Evolutionary conservation across 1,140 invertebrate genomes (phyloP), one percentile per base, ranked within the genome.

Genomic region (Sminthurinus signatus): DNA sequence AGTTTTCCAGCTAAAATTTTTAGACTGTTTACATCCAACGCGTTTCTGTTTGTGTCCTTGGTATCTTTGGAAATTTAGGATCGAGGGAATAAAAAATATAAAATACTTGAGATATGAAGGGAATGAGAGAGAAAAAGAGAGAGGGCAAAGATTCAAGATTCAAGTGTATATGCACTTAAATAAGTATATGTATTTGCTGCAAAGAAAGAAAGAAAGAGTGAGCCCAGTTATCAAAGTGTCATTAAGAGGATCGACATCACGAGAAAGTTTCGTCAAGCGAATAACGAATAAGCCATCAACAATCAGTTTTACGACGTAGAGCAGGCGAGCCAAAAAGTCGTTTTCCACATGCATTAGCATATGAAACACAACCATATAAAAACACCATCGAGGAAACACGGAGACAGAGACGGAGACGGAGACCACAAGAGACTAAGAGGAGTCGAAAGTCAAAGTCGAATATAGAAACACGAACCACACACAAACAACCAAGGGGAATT

Each of bases 161-260:
- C n/a, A 42, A 36, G 54, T 48, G 44, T 48, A 23, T 19, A 48
- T 19, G 19, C 4, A 48, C 4, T 48, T 8, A n/a, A n/a, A n/a
- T n/a, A n/a, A n/a, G n/a, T n/a, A n/a, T n/a, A n/a, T n/a, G n/a
- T n/a, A n/a, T n/a, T n/a, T n/a, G n/a, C n/a, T n/a, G n/a, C 44
- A 48, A 19, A 48, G 44, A n/a, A 8, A 48, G 4, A 23, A n/a
- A 5, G 44, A 48, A 48, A 8, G n/a, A n/a, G n/a, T 14, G 15
- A 55, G 54, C 54, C 54, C 57, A 60, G 63, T 65, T 59, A 65
- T 65, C 63, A 65, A 65, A 65, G 57, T 65, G 63, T 65, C 63
- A 65, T 65, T 65, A 65, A 51, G 64, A 28, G 46, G 58, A 65
- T 42, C 27, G 61, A 64, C 51, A 64, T 58, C 42, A 58, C 42